phyloP scores from a whole-genome alignment of 2,888 invertebrate genomes.

The Andrena dorsata region DNA sequence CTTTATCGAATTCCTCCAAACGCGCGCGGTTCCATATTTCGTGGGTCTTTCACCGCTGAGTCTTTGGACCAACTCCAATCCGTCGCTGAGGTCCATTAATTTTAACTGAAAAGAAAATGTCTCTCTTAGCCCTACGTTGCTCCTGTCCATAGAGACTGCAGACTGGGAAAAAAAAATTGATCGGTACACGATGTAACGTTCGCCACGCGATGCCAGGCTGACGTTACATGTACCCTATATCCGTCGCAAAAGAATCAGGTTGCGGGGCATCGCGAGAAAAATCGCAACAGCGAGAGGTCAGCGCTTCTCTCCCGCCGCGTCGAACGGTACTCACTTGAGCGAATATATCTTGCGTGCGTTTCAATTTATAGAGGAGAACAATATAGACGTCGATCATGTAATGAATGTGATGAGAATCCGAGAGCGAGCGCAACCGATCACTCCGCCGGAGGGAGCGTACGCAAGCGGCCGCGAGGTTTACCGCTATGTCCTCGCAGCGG shows the following conservation, averaged over 20 bases:
- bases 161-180: not conserved
- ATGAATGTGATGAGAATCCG: conserved; percentile 86
- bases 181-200: not conserved
- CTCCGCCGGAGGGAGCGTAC: conserved; percentile 86
- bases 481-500: conserved; percentile 88
- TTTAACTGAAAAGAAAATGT: conserved; percentile 84
- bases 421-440: conserved; percentile 81
- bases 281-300: not conserved
- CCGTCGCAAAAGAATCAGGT: no score
- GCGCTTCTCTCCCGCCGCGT: not conserved
- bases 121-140: conserved; percentile 17
- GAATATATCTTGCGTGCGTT: conserved; percentile 86
- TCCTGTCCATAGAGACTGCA: not conserved
- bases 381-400: conserved; percentile 88
- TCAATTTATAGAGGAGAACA: conserved; percentile 87
- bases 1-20: conserved; percentile 87
- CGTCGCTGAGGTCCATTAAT: conserved; percentile 86
- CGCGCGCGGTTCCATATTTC: conserved; percentile 86
- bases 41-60: conserved; percentile 84
- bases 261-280: not conserved
- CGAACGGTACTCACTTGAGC: conserved; percentile 84
- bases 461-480: conserved; percentile 87
- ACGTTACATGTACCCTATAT: no score
- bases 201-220: no score
- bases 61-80: conserved; percentile 86